A percentile compares a stretch with the other conserved stretches of the same genome.
These are phyloP conservation scores for Ptyas mucosa DNA, from an alignment of 2,113 vertebrate genomes.

Conservation along the genomic window DNA sequence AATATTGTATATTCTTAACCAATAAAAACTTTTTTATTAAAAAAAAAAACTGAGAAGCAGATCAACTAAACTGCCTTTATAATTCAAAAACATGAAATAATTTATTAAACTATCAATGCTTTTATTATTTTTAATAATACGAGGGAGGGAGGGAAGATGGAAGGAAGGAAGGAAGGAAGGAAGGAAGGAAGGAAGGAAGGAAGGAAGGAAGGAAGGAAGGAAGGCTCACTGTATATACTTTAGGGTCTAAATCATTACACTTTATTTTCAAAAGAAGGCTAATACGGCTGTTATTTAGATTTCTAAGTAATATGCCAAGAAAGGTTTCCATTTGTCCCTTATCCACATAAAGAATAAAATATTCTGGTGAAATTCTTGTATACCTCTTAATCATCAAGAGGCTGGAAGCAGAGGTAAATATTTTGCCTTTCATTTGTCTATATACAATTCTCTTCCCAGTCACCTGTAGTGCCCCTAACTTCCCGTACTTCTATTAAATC, in stretches of 20 bases:
- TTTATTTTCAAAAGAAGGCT: not conserved
- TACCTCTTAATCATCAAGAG: not conserved
- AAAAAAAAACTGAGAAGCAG: not conserved
- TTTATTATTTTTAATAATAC: not conserved
- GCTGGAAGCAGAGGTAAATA: not conserved
- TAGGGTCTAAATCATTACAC: not conserved
- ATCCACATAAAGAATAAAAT: not conserved
- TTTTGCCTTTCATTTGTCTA: not conserved
- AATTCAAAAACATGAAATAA: not conserved
- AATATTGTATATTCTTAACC: no score
- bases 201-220: not conserved
- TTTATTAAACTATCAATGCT: not conserved
- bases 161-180: no score
- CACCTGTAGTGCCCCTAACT: not conserved
- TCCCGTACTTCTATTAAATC: not conserved
- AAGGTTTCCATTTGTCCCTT: not conserved
- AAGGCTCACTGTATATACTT: not conserved
- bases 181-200: not conserved
- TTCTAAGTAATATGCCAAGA: not conserved
- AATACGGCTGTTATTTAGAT: not conserved
- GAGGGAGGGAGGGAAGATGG: no score
- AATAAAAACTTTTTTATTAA: no score
- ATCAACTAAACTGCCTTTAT: not conserved
- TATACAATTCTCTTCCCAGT: not conserved
- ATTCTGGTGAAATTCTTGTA: not conserved